Conservation (phyloP, 2,888 invertebrate genomes). For the Lysandra coridon region DNA sequence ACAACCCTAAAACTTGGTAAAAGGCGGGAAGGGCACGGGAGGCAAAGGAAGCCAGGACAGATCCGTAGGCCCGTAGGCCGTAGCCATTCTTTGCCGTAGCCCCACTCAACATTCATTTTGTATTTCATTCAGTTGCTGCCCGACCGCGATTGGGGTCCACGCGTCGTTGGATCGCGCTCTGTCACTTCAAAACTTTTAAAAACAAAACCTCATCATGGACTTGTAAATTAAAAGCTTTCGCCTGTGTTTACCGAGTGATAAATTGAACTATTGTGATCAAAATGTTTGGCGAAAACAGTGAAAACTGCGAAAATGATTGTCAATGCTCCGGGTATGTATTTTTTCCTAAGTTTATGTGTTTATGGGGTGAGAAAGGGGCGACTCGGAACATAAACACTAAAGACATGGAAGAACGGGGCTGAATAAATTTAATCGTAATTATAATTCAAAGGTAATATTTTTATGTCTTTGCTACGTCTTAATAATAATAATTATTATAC, state of each 20-base stretch:
- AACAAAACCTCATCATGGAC: conserved; percentile 48
- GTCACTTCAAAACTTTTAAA: conserved; percentile 34
- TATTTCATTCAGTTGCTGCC: conserved; percentile 46
- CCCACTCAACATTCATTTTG: conserved; percentile 37
- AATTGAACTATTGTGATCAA: conserved; percentile 46
- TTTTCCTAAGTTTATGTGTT: conserved; percentile 33
- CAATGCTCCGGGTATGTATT: conserved; percentile 71
- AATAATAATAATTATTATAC: neutral
- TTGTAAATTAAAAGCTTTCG: conserved; percentile 48
- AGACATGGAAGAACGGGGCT: conserved; percentile 25
- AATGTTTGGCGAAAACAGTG: conserved; percentile 72
- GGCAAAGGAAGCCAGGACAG: conserved; percentile 33
- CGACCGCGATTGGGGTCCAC: conserved; percentile 39
- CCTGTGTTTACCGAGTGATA: conserved; percentile 43
- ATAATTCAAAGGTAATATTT: neutral
- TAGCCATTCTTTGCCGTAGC: neutral
- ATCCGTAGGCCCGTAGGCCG: conserved; percentile 12
- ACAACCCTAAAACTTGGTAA: conserved; percentile 35
- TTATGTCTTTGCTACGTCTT: neutral
- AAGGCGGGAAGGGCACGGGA: conserved; percentile 37
- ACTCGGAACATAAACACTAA: conserved; percentile 29
- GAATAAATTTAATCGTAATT: conserved; percentile 18
- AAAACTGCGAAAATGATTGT: conserved; percentile 68
- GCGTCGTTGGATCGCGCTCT: conserved; percentile 22
- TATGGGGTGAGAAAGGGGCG: conserved; percentile 26